These are phyloP conservation scores for Phrixothrix hirtus DNA, from an alignment of 2,888 invertebrate species.

Conservation along the genomic window DNA sequence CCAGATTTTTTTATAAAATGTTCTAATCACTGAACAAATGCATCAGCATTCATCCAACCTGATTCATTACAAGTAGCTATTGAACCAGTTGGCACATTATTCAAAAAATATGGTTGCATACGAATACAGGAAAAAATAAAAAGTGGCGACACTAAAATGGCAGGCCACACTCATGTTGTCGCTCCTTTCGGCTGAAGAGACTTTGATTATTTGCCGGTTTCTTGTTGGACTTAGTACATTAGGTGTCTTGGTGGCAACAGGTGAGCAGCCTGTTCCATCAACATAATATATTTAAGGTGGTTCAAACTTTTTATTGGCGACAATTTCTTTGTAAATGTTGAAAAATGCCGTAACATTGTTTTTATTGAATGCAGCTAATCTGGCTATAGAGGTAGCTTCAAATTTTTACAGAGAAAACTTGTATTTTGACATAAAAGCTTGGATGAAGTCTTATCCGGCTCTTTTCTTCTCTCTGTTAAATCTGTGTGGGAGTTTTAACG, in stretches of 20 bases:
- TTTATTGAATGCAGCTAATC: too few relatives aligned
- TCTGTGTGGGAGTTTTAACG: too few relatives aligned
- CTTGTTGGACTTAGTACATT: constrained; percentile 1
- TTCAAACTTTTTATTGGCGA: not conserved
- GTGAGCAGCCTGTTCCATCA: not conserved
- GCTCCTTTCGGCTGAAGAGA: constrained; percentile 6
- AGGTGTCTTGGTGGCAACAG: constrained; percentile 3
- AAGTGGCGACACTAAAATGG: constrained; percentile 6
- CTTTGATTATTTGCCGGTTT: constrained; percentile 4
- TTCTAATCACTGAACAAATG: not conserved
- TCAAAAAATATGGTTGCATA: too few relatives aligned
- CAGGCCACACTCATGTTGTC: constrained; percentile 5
- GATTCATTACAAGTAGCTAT: not conserved
- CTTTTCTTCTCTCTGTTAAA: too few relatives aligned
- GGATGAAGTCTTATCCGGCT: too few relatives aligned
- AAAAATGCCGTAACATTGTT: constrained; percentile 1
- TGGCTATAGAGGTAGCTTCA: constrained; percentile 1
- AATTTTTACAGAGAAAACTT: not conserved
- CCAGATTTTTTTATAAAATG: too few relatives aligned
- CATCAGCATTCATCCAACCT: not conserved
- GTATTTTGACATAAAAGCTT: too few relatives aligned
- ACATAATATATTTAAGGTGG: not conserved
- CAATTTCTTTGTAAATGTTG: too few relatives aligned
- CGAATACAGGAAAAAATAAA: too few relatives aligned
- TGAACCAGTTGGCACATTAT: not conserved